Conservation (phyloP, 2,888 invertebrate genomes). For the Lacanobia oleracea region DNA sequence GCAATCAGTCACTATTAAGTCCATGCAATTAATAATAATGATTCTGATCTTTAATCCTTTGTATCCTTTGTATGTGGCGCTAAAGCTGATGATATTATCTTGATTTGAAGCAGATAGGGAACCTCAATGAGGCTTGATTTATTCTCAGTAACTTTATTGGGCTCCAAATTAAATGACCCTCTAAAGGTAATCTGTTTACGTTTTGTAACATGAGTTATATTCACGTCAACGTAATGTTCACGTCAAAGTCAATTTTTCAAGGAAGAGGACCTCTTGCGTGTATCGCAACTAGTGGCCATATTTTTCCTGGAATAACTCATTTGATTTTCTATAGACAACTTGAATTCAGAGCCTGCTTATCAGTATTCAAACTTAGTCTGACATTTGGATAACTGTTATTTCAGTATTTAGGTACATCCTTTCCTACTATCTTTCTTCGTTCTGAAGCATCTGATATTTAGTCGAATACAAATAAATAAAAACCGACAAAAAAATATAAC, state of each 20-base stretch:
- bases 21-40: slow-evolving; percentile 37
- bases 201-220: too few species aligned
- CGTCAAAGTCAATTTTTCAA: too few species aligned
- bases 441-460: neutral
- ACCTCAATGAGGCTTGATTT: neutral
- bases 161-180: neutral
- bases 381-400: neutral
- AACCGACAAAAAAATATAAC: too few species aligned
- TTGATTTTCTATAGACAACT: too few species aligned
- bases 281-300: too few species aligned
- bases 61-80: slow-evolving; percentile 27
- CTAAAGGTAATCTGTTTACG: too few species aligned
- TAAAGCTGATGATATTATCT: slow-evolving; percentile 13
- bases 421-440: neutral
- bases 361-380: too few species aligned
- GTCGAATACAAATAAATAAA: neutral
- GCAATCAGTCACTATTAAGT: slow-evolving; percentile 38
- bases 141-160: neutral
- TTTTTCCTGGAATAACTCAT: too few species aligned
- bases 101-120: slow-evolving; percentile 7
- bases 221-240: too few species aligned
- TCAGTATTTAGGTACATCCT: neutral
- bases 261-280: too few species aligned
- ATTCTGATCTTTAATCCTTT: slow-evolving; percentile 43
- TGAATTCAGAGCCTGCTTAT: too few species aligned